Percentiles rank a stretch among this genome's conserved stretches.
phyloP scores from a whole-genome alignment of 2,113 vertebrate species.

The Carassius carassius region DNA sequence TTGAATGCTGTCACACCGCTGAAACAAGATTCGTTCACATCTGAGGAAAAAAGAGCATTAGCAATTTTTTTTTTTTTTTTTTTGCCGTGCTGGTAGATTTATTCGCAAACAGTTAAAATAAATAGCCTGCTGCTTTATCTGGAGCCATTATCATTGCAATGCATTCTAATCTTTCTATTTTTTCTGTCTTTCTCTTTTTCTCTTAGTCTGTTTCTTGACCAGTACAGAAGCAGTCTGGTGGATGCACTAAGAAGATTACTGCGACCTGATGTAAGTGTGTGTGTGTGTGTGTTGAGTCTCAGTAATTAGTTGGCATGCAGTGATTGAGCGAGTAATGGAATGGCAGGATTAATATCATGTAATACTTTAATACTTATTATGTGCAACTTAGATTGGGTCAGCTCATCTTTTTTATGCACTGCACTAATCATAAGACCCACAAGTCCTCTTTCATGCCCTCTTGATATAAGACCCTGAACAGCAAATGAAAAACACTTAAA shows the following conservation, averaged over 20 bases:
- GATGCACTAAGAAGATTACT: constrained; percentile 99
- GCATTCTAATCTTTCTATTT: constrained; percentile 68
- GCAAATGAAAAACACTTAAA: constrained; percentile 80
- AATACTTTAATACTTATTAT: constrained; percentile 99
- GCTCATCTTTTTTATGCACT: constrained; percentile 90
- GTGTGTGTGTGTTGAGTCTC: constrained; percentile 70
- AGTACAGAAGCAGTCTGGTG: constrained; percentile 95
- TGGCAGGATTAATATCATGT: constrained; percentile 99
- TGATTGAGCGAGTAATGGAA: constrained; percentile 91
- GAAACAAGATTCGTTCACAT: constrained; percentile 42
- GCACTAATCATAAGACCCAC: constrained; percentile 89
- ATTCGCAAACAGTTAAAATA: constrained; percentile 78
- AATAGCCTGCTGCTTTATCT: constrained; percentile 78
- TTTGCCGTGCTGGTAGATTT: constrained; percentile 62
- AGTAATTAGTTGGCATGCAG: constrained; percentile 92
- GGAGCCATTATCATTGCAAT: constrained; percentile 66
- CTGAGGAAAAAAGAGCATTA: constrained; percentile 3
- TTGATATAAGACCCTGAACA: constrained; percentile 87
- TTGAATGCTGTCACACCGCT: constrained; percentile 52
- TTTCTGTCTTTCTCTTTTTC: constrained; percentile 28
- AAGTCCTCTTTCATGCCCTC: constrained; percentile 93
- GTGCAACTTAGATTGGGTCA: constrained; percentile 93
- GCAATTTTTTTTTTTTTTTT: constrained; percentile 65
- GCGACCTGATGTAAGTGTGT: constrained; percentile 86
- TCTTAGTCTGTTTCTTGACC: constrained; percentile 96